A percentile compares a stretch with the other conserved stretches of the same genome.
Conservation (phyloP, 2,888 invertebrate species). For the Clitarchus hookeri region DNA sequence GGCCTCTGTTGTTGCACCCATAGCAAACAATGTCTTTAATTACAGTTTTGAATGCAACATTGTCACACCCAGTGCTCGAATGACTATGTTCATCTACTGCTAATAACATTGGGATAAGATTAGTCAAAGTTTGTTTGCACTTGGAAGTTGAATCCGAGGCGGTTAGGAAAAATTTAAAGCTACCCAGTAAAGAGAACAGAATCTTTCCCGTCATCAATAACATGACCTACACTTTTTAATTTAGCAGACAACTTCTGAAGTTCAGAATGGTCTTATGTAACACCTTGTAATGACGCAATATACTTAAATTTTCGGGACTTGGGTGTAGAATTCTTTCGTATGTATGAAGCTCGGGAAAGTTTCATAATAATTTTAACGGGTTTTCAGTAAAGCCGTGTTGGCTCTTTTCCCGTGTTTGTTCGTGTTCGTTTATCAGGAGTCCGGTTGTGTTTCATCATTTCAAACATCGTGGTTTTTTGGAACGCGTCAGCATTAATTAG, state of each 20-base stretch:
- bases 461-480: too few relatives aligned
- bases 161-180: background rate
- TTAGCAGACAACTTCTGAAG: background rate
- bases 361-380: too few relatives aligned
- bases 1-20: background rate
- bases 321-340: too few relatives aligned
- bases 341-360: too few relatives aligned
- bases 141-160: background rate
- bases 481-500: too few relatives aligned
- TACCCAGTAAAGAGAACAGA: background rate
- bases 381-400: too few relatives aligned
- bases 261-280: background rate
- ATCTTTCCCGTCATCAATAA: background rate
- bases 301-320: too few relatives aligned
- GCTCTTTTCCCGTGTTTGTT: too few relatives aligned
- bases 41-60: background rate
- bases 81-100: background rate
- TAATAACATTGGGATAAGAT: background rate
- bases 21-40: background rate
- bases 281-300: too few relatives aligned
- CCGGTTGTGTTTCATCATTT: too few relatives aligned
- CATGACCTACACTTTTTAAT: background rate
- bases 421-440: too few relatives aligned
- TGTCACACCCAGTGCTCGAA: background rate
- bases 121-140: background rate